Percentiles rank a stretch among this genome's conserved stretches.
These are phyloP conservation scores for Plestiodon gilberti DNA, from an alignment of 2,113 vertebrate genomes.

Conservation along the genomic window DNA sequence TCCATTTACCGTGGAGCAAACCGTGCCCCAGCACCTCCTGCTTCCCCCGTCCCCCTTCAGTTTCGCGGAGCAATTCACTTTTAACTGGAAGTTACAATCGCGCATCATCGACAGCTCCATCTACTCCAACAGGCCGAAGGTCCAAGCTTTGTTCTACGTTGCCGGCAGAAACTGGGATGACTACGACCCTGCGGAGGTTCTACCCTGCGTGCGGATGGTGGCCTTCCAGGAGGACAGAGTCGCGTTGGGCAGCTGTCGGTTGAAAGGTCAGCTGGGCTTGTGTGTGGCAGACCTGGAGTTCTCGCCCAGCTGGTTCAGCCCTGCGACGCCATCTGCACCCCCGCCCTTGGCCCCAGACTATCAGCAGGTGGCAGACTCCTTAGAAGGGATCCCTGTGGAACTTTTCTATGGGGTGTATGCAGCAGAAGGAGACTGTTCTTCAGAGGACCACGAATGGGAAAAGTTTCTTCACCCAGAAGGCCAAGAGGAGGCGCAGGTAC, in stretches of 20 bases:
- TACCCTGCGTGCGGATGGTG: conserved; percentile 89
- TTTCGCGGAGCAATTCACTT: conserved; percentile 73
- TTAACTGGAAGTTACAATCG: conserved; percentile 84
- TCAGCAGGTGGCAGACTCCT: conserved; percentile 66
- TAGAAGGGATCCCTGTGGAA: conserved; percentile 82
- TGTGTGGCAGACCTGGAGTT: conserved; percentile 91
- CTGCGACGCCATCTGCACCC: conserved; percentile 64
- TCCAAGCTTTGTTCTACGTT: conserved; percentile 91
- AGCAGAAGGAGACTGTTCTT: conserved; percentile 81
- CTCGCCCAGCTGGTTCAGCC: conserved; percentile 88
- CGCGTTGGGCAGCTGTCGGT: conserved; percentile 84
- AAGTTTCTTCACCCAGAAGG: conserved; percentile 72
- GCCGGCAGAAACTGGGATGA: conserved; percentile 89
- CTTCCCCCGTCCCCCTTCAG: conserved; percentile 75
- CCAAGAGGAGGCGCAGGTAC: conserved; percentile 71
- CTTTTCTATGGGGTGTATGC: conserved; percentile 87
- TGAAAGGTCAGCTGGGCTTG: conserved; percentile 88
- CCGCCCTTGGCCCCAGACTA: conserved; percentile 74
- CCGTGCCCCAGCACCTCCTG: conserved; percentile 83
- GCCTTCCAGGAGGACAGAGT: conserved; percentile 86
- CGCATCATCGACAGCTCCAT: conserved; percentile 86
- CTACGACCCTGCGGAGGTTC: conserved; percentile 61
- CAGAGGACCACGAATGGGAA: conserved; percentile 80
- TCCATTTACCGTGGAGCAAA: conserved; percentile 82
- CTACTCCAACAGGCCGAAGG: conserved; percentile 86